A percentile compares a stretch with the other conserved stretches of the same genome.
Conservation (phyloP, 1,140 invertebrate species). For the Drosophila auraria region DNA sequence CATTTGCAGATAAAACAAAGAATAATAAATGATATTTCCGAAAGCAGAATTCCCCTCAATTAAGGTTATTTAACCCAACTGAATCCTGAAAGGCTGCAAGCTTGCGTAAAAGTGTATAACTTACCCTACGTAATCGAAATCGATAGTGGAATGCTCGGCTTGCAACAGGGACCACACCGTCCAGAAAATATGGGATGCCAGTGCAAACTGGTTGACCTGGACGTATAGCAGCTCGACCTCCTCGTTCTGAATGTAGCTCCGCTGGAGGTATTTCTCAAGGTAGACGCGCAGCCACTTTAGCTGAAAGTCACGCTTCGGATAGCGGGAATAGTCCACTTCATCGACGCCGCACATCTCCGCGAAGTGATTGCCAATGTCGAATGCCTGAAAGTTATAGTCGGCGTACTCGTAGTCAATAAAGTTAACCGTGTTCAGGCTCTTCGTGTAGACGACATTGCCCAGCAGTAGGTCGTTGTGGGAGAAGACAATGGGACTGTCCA, state of each 20-base stretch:
- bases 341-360: slow-evolving; percentile 97
- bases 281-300: slow-evolving; percentile 93
- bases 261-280: slow-evolving; percentile 88
- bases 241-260: slow-evolving; percentile 85
- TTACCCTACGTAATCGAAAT: slow-evolving; percentile 97
- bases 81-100: background rate
- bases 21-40: background rate
- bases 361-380: slow-evolving; percentile 99
- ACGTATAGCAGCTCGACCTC: slow-evolving; percentile 90
- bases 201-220: slow-evolving; percentile 92
- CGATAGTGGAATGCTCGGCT: slow-evolving; percentile 94
- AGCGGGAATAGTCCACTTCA: slow-evolving; percentile 91
- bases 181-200: slow-evolving; percentile 96
- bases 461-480: slow-evolving; percentile 98
- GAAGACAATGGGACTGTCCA: slow-evolving; percentile 95
- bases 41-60: background rate
- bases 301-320: slow-evolving; percentile 93
- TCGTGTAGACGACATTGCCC: slow-evolving; percentile 95
- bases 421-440: slow-evolving; percentile 89
- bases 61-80: background rate
- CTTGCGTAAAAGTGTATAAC: slow-evolving; percentile 2
- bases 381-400: slow-evolving; percentile 96
- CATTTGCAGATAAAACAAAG: background rate
- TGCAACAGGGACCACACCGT: slow-evolving; percentile 97
- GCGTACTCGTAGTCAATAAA: slow-evolving; percentile 99